Base-by-base conservation (phyloP, 2,797 vertebrate genomes). In the Otolemur crassicaudatus region DNA sequence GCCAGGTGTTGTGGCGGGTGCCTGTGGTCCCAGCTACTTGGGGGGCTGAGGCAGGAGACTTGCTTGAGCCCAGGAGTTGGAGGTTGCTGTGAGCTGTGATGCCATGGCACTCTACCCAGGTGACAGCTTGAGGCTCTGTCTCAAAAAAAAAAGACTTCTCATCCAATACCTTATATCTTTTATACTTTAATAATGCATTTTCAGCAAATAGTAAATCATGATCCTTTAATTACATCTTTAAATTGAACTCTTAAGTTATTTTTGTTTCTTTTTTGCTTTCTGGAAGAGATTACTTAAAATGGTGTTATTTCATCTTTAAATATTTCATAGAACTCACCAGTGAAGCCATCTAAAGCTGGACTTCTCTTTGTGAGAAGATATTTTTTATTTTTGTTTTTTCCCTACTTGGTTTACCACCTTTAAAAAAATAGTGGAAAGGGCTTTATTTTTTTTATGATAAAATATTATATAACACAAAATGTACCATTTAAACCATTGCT, bases 311-410 rank as follows among this genome's bases (percentile, higher is more conserved):
- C 23, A 53, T 84, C 11, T 69, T 95, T 69, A 67, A 72, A 14
- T 91, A 22, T 94, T 58, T 90, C 40, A 7, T 92, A 65, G 53
- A 88, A 85, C 43, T 88, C n/a, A 76, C 29, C 43, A 81, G 65
- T 65, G 14, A 93, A 58, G 34, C 43, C 27, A 49, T 63, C 65
- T 70, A 40, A 88, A 65, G 1, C 29, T 5, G 5, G 10, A 6
- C 31, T 92, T 94, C 84, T 95, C 63, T 84, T 65, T 82, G 31
- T 90, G 53, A 31, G 65, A 87, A 85, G 58, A 25, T 80, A 67
- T 40, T 46, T 40, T 81, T 83, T 4, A 67, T 65, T 37, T 43
- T 83, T 84, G 5, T n/a, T 63, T 31, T 77, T 94, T 40, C 49
- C 17, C 11, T 80, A 14, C 58, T 81, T 75, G 65, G 29, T 96